Conservation (phyloP, 2,113 vertebrate species). For the Cephalophus harveyi region DNA sequence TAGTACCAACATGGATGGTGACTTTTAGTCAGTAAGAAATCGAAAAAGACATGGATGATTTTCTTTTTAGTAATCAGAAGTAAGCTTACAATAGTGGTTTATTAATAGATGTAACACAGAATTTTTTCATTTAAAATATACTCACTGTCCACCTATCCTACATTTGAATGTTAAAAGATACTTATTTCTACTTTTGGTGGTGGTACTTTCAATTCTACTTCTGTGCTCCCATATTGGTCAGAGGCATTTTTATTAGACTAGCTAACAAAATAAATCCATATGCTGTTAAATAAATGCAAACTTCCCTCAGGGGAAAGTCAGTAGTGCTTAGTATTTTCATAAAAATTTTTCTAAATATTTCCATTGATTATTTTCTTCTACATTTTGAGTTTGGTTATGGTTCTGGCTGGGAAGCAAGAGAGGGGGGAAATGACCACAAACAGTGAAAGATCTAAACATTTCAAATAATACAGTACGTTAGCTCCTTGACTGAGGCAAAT, state of each 20-base stretch:
- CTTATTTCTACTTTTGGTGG: slow-evolving; percentile 12
- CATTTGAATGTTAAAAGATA: slow-evolving; percentile 40
- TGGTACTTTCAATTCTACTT: slow-evolving; percentile 51
- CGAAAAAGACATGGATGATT: not conserved
- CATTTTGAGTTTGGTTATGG: not conserved
- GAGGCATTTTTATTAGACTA: slow-evolving; percentile 62
- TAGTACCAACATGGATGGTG: not conserved
- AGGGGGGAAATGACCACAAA: not conserved
- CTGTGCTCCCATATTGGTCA: slow-evolving; percentile 38
- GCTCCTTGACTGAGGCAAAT: slow-evolving; percentile 3
- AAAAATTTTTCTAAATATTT: not conserved
- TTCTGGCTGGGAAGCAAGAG: not conserved
- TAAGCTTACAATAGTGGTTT: not conserved
- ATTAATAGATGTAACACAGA: slow-evolving; percentile 42
- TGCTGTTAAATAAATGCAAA: slow-evolving; percentile 10
- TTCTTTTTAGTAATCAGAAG: not conserved
- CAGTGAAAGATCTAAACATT: not conserved
- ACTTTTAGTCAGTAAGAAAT: slow-evolving; percentile 25
- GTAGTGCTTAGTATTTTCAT: slow-evolving; percentile 19
- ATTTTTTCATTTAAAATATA: slow-evolving; percentile 53
- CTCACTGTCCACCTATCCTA: slow-evolving; percentile 26
- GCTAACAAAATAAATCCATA: slow-evolving; percentile 46
- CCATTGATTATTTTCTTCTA: slow-evolving; percentile 31
- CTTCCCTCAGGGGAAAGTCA: not conserved
- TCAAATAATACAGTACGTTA: not conserved